Evolutionary conservation across 2,888 invertebrate species (phyloP), one percentile per base, ranked within the genome.

Genomic region (Allacma fusca): DNA sequence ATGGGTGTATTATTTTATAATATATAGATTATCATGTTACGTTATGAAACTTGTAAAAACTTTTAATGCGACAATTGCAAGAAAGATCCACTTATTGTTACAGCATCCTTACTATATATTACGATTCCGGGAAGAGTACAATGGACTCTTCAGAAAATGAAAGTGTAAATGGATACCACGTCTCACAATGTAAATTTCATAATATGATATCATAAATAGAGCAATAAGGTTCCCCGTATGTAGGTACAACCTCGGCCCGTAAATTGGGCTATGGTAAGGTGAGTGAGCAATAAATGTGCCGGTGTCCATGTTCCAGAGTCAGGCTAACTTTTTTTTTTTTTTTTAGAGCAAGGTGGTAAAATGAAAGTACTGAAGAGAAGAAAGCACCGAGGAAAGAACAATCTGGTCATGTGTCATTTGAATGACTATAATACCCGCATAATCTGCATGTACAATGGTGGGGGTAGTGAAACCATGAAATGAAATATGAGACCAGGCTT

Each of bases 171-270:
- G 50, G 71, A n/a, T 5, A 24, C 50, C 50, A 28, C n/a, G 50
- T 40, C n/a, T n/a, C 29, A 9, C 50, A 59, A 72, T 72, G 72
- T 72, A 72, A 72, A 72, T 72, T 72, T 72, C 72, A 72, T 71
- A 71, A 71, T 57, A 71, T 71, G 24, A 50, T 16, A 23, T 24
- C 71, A 71, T 72, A 59, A 72, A 59, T n/a, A 59, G 29, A 12
- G 59, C 59, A 72, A 59, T 72, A 72, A 72, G 72, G 43, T 43
- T 40, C 28, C 12, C 23, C 13, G 43, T 23, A 24, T 23, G 16
- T 21, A 24, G 2, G 67, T 70, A 50, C n/a, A 50, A 50, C 5
- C n/a, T 43, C 24, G 12, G 12, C 13, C 57, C 13, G 34, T 16
- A 24, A 16, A 9, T 44, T n/a, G 26, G 0, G 28, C 50, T 26